Conservation (phyloP, 2,113 vertebrate genomes). For the Leptocoma aspasia region DNA sequence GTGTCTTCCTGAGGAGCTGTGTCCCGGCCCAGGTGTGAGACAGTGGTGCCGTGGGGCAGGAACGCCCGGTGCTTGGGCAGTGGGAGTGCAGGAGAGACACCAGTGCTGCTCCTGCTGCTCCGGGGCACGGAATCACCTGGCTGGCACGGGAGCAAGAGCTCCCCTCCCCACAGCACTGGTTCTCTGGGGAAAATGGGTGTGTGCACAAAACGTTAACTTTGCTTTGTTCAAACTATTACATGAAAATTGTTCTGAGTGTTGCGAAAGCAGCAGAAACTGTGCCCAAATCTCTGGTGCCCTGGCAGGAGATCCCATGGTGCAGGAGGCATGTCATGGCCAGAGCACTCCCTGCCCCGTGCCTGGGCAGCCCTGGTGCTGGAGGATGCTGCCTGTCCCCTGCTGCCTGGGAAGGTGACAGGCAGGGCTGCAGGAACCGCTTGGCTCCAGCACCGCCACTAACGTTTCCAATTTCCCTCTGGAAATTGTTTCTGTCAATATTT, state of each 20-base stretch:
- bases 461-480: neutral
- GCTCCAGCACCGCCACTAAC: fast-evolving
- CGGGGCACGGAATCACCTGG: fast-evolving
- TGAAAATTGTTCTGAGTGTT: neutral
- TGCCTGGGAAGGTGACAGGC: neutral
- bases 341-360: fast-evolving
- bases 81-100: fast-evolving
- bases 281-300: neutral
- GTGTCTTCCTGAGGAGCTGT: neutral
- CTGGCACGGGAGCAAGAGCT: fast-evolving
- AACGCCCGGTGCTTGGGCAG: fast-evolving
- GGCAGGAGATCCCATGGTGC: fast-evolving
- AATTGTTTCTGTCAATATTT: constrained; percentile 43
- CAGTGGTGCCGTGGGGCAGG: fast-evolving
- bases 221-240: neutral
- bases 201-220: neutral
- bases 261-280: neutral
- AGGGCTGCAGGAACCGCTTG: neutral
- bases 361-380: neutral
- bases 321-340: fast-evolving
- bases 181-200: fast-evolving
- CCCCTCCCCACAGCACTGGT: neutral
- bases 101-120: neutral
- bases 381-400: fast-evolving
- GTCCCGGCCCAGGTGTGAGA: fast-evolving